A percentile compares a stretch with the other conserved stretches of the same genome.
These are phyloP conservation scores for Cinara cedri DNA, from an alignment of 2,888 invertebrate genomes.

Conservation along the genomic window DNA sequence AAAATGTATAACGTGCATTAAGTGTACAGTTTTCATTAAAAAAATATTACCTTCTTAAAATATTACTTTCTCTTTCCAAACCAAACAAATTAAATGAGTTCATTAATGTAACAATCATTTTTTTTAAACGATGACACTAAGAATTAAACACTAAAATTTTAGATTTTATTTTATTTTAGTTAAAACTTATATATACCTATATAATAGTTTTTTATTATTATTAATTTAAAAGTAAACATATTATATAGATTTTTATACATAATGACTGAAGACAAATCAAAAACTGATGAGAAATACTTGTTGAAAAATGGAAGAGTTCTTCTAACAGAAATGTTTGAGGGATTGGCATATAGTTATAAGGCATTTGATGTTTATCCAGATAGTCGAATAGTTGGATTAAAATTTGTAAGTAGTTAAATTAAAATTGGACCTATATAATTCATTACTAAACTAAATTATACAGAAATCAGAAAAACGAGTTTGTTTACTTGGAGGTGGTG, in stretches of 20 bases:
- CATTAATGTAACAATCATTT: no score
- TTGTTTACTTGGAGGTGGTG: slow-evolving; percentile 76
- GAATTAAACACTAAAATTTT: no score
- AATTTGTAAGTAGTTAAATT: slow-evolving; percentile 52
- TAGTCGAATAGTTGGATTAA: slow-evolving; percentile 52
- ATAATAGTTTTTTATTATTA: no score
- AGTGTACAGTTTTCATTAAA: no score
- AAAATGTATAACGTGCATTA: no score
- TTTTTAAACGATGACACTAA: no score
- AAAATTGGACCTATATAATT: background rate
- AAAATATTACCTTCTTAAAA: no score
- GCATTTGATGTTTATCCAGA: slow-evolving; percentile 54
- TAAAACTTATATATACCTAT: no score
- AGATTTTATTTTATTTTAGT: no score
- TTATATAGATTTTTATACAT: background rate
- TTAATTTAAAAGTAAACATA: no score
- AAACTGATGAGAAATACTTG: slow-evolving; percentile 33
- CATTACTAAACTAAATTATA: background rate
- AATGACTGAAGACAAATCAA: slow-evolving; percentile 16
- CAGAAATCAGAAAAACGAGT: slow-evolving; percentile 66
- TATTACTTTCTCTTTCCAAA: no score
- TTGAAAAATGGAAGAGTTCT: slow-evolving; percentile 44
- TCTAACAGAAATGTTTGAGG: slow-evolving; percentile 55
- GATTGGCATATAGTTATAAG: slow-evolving; percentile 56
- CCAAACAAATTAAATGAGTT: no score